A percentile compares a stretch with the other conserved stretches of the same genome.
These are phyloP conservation scores for Ciconia nigra DNA, from an alignment of 2,797 vertebrate species.

Conservation along the genomic window DNA sequence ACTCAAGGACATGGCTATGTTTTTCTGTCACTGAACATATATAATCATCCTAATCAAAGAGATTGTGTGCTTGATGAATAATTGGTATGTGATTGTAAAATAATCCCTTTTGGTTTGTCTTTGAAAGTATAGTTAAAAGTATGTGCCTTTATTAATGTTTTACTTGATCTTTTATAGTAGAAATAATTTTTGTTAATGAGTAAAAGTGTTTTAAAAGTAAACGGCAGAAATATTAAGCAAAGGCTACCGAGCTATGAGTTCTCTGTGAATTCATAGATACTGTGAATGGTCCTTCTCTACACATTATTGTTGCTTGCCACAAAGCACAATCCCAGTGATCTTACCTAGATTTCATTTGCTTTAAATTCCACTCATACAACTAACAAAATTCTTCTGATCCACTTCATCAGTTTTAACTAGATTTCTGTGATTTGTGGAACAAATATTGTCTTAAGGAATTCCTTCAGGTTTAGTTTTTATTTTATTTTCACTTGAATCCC, in stretches of 20 bases:
- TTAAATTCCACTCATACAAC: not conserved
- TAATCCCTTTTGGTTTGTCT: not conserved
- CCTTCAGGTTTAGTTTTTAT: not conserved
- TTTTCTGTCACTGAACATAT: not conserved
- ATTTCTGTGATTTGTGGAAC: not conserved
- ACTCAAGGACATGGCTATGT: not conserved
- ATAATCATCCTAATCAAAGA: not conserved
- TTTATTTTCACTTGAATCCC: not conserved
- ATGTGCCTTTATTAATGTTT: not conserved
- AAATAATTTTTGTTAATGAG: not conserved
- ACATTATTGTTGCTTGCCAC: not conserved
- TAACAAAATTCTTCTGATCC: not conserved
- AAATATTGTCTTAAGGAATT: not conserved
- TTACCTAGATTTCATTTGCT: not conserved
- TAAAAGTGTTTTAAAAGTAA: not conserved
- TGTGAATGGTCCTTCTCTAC: not conserved
- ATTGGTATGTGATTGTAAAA: not conserved
- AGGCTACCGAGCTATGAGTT: not conserved
- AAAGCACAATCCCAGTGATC: not conserved
- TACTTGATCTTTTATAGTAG: not conserved
- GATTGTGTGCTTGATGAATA: not conserved
- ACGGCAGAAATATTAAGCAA: not conserved
- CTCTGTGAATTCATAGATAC: not conserved
- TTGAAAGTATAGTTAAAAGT: not conserved
- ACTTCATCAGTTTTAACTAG: not conserved